phyloP scores from a whole-genome alignment of 2,888 invertebrate genomes.

The Rotaria macrura region DNA sequence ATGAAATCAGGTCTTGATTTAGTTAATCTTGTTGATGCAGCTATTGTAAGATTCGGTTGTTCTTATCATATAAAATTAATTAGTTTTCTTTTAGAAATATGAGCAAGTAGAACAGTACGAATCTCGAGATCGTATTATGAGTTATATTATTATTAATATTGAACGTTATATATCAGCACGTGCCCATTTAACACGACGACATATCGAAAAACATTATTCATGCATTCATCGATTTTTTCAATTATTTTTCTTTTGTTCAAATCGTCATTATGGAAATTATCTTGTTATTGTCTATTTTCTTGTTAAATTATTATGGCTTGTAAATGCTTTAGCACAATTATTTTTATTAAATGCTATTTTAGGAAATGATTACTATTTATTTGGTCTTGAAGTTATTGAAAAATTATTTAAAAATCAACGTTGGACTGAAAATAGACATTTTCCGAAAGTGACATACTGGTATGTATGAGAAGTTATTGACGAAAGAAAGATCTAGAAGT shows the following conservation, averaged over 20 bases:
- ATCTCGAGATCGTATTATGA: conserved; percentile 33
- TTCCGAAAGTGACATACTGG: conserved; percentile 32
- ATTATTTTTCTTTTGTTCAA: conserved; percentile 30
- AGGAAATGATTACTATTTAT: conserved; percentile 31
- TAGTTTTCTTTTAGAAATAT: conserved; percentile 20
- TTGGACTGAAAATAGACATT: conserved; percentile 31
- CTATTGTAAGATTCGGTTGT: background rate
- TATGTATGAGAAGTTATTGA: background rate
- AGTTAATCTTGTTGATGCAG: conserved; percentile 32
- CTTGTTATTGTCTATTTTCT: conserved; percentile 32
- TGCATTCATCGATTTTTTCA: background rate
- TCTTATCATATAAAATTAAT: too few species aligned
- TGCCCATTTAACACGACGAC: background rate
- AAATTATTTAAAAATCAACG: conserved; percentile 29
- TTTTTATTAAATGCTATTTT: conserved; percentile 31
- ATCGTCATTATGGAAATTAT: conserved; percentile 32
- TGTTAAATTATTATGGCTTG: conserved; percentile 32
- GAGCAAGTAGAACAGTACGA: conserved; percentile 32
- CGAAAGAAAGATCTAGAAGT: too few species aligned
- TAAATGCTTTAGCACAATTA: conserved; percentile 27
- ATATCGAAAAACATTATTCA: background rate
- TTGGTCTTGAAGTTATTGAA: conserved; percentile 32
- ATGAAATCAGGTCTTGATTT: conserved; percentile 29
- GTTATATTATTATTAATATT: conserved; percentile 29
- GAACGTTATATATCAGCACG: conserved; percentile 31